A percentile compares a stretch with the other conserved stretches of the same genome.
Evolutionary conservation across 2,888 invertebrate species (phyloP).

Genomic region (Neelides folsomi): DNA sequence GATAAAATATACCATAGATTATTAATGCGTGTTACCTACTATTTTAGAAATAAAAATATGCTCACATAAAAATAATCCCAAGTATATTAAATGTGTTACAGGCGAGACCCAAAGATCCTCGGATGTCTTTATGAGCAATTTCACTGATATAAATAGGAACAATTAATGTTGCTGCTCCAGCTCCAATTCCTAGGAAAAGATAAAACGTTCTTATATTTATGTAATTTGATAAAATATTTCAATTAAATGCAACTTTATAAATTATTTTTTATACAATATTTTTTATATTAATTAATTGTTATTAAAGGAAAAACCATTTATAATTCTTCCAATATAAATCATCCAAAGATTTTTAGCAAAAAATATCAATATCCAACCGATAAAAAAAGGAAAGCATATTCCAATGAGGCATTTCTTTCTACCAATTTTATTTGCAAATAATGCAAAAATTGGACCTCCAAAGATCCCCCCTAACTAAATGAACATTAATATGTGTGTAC

Average conservation of each 20-base stretch:
- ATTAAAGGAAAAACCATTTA: slow-evolving; percentile 42
- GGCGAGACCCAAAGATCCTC: slow-evolving; percentile 67
- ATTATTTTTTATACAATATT: not conserved
- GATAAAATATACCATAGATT: not conserved
- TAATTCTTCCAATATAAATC: slow-evolving; percentile 46
- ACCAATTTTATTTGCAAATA: slow-evolving; percentile 29
- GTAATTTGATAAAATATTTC: too few relatives aligned
- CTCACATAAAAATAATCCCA: slow-evolving; percentile 42
- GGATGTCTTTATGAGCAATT: slow-evolving; percentile 58
- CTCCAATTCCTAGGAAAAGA: slow-evolving; percentile 37
- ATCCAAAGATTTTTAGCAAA: slow-evolving; percentile 42
- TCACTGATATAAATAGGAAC: slow-evolving; percentile 82
- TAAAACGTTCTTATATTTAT: too few relatives aligned
- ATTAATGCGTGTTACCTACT: not conserved
- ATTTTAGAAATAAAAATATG: not conserved
- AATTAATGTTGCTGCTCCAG: slow-evolving; percentile 50
- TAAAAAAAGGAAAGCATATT: slow-evolving; percentile 51
- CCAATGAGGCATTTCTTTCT: slow-evolving; percentile 52
- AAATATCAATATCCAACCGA: slow-evolving; percentile 56
- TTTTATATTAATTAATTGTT: not conserved
- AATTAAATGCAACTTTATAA: too few relatives aligned
- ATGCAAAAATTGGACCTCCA: slow-evolving; percentile 58
- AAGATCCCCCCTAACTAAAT: slow-evolving; percentile 45
- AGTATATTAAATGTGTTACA: slow-evolving; percentile 43
- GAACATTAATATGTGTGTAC: not conserved